phyloP scores from a whole-genome alignment of 2,888 invertebrate species.

The Hedychridium roseum region DNA sequence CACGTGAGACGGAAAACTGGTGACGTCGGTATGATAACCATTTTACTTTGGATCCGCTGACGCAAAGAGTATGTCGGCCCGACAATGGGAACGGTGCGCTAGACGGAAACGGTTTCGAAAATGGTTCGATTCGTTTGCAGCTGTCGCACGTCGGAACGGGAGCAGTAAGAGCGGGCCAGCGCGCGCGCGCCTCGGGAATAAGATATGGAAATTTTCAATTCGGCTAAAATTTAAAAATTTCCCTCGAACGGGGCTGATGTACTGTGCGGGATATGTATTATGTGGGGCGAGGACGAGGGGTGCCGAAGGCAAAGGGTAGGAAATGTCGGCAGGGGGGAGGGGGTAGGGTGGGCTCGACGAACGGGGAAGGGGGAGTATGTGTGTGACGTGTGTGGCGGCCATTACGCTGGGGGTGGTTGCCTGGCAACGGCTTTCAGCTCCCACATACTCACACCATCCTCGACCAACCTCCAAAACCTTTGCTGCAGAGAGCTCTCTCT shows the following conservation, averaged over 20 bases:
- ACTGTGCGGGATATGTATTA: slow-evolving; percentile 52
- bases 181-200: slow-evolving; percentile 35
- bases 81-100: not conserved
- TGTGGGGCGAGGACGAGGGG: slow-evolving; percentile 32
- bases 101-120: slow-evolving; percentile 28
- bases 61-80: no score
- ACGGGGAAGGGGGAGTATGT: slow-evolving; percentile 50
- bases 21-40: no score
- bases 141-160: slow-evolving; percentile 41
- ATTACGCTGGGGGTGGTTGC: slow-evolving; percentile 49
- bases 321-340: slow-evolving; percentile 31
- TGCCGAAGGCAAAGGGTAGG: slow-evolving; percentile 31
- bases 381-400: slow-evolving; percentile 51
- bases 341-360: slow-evolving; percentile 46
- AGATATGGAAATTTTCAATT: slow-evolving; percentile 54
- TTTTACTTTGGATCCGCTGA: no score
- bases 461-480: slow-evolving; percentile 32
- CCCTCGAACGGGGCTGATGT: slow-evolving; percentile 38
- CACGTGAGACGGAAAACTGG: no score
- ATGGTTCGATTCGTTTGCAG: slow-evolving; percentile 46
- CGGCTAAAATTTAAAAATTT: slow-evolving; percentile 54
- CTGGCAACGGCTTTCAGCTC: slow-evolving; percentile 58
- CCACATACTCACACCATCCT: slow-evolving; percentile 48
- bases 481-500: slow-evolving; percentile 20
- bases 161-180: slow-evolving; percentile 19